Base-by-base conservation (phyloP, 2,888 invertebrate genomes). In the Athalia cordata region DNA sequence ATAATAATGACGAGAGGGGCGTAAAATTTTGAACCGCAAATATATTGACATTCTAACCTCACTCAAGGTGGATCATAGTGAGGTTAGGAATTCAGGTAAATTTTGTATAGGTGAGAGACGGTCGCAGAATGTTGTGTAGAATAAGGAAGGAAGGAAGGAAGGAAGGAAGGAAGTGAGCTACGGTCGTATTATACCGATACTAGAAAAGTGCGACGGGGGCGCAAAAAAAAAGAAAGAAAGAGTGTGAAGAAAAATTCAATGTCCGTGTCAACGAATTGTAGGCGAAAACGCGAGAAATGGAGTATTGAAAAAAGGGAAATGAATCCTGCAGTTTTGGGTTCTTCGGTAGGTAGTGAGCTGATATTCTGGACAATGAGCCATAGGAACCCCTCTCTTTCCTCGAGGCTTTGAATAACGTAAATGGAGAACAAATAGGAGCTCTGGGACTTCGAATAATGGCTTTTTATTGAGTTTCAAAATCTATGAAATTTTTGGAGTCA, bases 21-120 rank as follows among this genome's bases (percentile, higher is more conserved):
- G 75, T 47, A 75, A 75, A 75, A 75, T 75, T 50, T 52, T 43
- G 49, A 11, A 62, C 75, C 75, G 50, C 75, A 75, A 75, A 75
- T 75, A 75, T 75, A 75, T 75, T 75, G 75, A 75, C 75, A 50
- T 64, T 47, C 29, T 6, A 13, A 75, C 75, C 75, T 75, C 75
- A 75, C 61, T 50, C 47, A 15, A 15, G 49, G 45, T 43, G 61
- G 8, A 64, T 29, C 57, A 15, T n/a, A n/a, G 52, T 29, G 29
- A 29, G 29, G 9, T 55, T 8, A n/a, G n/a, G 55, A 55, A 55
- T 11, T 55, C n/a, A 55, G 9, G 55, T 55, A n/a, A 11, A 55
- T 55, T 55, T 55, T 55, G 9, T 55, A 8, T 11, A 55, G 55
- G 9, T n/a, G 55, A 8, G 55, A n/a, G 55, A 55, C 55, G n/a